Evolutionary conservation across 2,113 vertebrate species (phyloP).

Genomic region (Poecilia latipinna): DNA sequence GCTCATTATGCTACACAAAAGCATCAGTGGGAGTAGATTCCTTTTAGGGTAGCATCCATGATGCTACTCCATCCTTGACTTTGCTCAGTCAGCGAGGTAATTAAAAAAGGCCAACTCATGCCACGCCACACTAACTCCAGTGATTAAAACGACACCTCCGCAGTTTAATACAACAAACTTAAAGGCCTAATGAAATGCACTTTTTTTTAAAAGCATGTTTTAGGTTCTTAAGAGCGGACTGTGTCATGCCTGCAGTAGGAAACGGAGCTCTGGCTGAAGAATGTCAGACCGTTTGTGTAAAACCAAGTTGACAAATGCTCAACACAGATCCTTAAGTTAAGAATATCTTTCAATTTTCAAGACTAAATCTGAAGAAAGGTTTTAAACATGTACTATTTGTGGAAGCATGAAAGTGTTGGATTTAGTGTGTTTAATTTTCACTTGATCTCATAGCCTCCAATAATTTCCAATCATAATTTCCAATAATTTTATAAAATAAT

Average conservation of each 20-base stretch:
- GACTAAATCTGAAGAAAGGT: background rate
- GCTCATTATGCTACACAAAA: constrained; percentile 45
- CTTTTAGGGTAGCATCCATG: constrained; percentile 45
- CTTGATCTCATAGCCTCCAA: no score
- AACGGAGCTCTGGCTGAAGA: background rate
- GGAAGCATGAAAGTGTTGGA: no score
- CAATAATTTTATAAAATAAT: no score
- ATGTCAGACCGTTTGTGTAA: background rate
- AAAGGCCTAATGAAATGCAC: constrained; percentile 54
- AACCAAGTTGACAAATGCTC: background rate
- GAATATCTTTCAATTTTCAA: background rate
- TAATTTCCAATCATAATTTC: no score
- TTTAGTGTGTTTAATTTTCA: no score
- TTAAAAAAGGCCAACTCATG: constrained; percentile 77
- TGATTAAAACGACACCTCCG: constrained; percentile 79
- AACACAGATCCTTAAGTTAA: background rate
- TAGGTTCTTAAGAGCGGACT: background rate
- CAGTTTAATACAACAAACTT: constrained; percentile 71
- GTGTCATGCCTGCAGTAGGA: background rate
- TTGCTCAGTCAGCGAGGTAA: constrained; percentile 74
- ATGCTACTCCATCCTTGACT: constrained; percentile 70
- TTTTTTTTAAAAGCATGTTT: background rate
- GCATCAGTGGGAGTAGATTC: constrained; percentile 47
- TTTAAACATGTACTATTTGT: no score
- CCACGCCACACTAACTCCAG: constrained; percentile 73